Percentiles rank a stretch among this genome's conserved stretches.
phyloP scores from a whole-genome alignment of 2,113 vertebrate species.

The Nerophis lumbriciformis region DNA sequence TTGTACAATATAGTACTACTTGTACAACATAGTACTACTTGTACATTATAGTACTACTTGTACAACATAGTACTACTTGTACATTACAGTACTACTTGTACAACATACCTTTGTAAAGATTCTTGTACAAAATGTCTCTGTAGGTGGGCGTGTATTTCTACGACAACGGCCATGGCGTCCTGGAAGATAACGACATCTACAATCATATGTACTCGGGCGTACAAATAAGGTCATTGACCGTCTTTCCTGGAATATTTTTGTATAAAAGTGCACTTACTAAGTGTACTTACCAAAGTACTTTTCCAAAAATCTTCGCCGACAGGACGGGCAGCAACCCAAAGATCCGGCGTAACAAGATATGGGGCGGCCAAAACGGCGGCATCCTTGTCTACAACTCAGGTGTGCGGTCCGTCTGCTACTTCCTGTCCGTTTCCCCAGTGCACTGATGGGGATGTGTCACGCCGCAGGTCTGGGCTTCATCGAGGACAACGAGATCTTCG shows the following conservation, averaged over 20 bases:
- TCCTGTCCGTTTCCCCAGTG: too few relatives aligned
- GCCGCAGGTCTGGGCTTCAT: conserved; percentile 91
- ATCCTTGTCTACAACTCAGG: conserved; percentile 99
- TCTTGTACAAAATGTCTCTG: neutral
- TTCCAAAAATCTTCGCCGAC: conserved; percentile 4
- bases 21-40: too few relatives aligned
- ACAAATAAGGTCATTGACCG: conserved; percentile 85
- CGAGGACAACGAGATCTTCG: conserved; percentile 99
- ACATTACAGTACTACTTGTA: too few relatives aligned
- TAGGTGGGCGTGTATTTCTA: conserved; percentile 99
- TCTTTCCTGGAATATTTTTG: neutral
- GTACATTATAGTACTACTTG: too few relatives aligned
- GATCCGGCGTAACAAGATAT: conserved; percentile 98
- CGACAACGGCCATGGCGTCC: conserved; percentile 95
- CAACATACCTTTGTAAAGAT: too few relatives aligned
- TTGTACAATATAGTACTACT: too few relatives aligned
- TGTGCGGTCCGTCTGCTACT: conserved; percentile 27
- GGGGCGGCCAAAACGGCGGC: conserved; percentile 98
- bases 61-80: too few relatives aligned
- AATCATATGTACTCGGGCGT: conserved; percentile 99
- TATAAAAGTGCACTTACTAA: neutral
- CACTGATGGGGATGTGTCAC: neutral
- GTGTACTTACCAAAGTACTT: neutral
- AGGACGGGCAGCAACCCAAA: conserved; percentile 99
- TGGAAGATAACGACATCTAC: conserved; percentile 99